Base-by-base conservation (phyloP, 2,797 vertebrate species). In the Lutjanus argentimaculatus region DNA sequence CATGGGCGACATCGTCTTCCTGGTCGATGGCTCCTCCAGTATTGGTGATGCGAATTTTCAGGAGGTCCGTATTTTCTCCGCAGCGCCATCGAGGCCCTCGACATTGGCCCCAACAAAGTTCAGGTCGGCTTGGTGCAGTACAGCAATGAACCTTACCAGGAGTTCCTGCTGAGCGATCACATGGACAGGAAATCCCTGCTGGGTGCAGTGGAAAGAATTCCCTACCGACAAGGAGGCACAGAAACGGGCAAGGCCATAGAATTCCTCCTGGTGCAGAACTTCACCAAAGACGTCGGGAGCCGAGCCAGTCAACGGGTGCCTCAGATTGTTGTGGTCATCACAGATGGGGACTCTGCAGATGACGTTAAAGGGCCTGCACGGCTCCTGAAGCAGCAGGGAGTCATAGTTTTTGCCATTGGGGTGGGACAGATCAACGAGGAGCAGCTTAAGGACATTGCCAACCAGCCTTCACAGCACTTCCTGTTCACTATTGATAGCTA, bases 261-360 rank as follows among this genome's bases (percentile, higher is more conserved):
- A 5, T 95, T 93, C 72, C 61, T 96, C 36, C 89, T 42, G 61
- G 21, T 21, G 0, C 40, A 25, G 4, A 96, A 90, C 69, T 95
- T 97, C 76, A 94, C 68, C 0, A 65, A 90, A 48, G 70, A 53
- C 15, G 89, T 82, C 0, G 95, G 94, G 15, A 96, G 95, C 82
- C 89, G 93, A 55, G 70, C 70, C 7, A 48, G 57, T 58, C 71
- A 88, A n/a, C 85, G 75, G 0, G 87, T 96, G 11, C 95, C 95
- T 8, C 96, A 96, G 90, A 85, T 97, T 59, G 90, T 91, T 11
- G 90, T 97, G 67, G 83, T 97, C 56, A 84, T 97, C 81, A 96
- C 96, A 0, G 93, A 95, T 12, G 95, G 95, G 2, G 88, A 84
- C 0, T 96, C 96, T 1, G 1, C 0, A 0, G 96, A 96, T 66